Evolutionary conservation across 2,113 vertebrate genomes (phyloP).

Genomic region (Daubentonia madagascariensis): DNA sequence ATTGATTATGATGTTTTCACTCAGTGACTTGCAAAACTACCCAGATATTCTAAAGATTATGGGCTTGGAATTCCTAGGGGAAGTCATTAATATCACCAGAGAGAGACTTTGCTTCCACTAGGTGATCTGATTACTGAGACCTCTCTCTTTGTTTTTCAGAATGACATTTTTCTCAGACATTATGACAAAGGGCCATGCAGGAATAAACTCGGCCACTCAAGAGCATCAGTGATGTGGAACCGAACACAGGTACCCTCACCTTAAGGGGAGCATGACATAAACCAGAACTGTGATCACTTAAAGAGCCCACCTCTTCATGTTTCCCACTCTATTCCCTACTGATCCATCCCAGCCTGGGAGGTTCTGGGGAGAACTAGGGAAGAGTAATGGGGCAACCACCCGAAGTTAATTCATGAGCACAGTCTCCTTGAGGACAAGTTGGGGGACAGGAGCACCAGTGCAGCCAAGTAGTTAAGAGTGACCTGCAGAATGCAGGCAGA

Average conservation of each 20-base stretch:
- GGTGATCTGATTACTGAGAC: not conserved
- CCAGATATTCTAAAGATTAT: not conserved
- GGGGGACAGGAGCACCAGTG: not conserved
- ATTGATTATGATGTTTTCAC: not conserved
- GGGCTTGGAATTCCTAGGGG: not conserved
- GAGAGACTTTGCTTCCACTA: not conserved
- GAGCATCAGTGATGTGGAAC: slow-evolving; percentile 98
- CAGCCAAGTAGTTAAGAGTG: not conserved
- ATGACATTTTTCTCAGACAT: slow-evolving; percentile 97
- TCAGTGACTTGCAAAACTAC: not conserved
- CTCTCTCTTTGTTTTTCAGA: slow-evolving; percentile 84
- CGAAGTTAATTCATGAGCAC: not conserved
- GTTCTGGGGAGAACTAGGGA: not conserved
- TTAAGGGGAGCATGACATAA: not conserved
- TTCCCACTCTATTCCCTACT: not conserved
- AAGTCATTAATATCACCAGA: not conserved
- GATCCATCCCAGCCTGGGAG: not conserved
- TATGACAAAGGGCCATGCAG: slow-evolving; percentile 97
- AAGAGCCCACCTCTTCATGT: not conserved
- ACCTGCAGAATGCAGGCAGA: not conserved
- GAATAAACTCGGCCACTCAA: slow-evolving; percentile 97
- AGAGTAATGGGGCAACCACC: not conserved
- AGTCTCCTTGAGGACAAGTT: not conserved
- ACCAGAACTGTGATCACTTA: not conserved
- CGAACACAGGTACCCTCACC: slow-evolving; percentile 91